Percentiles rank a stretch among this genome's conserved stretches.
Evolutionary conservation across 2,797 vertebrate species (phyloP).

Genomic region (Carcharodon carcharias): DNA sequence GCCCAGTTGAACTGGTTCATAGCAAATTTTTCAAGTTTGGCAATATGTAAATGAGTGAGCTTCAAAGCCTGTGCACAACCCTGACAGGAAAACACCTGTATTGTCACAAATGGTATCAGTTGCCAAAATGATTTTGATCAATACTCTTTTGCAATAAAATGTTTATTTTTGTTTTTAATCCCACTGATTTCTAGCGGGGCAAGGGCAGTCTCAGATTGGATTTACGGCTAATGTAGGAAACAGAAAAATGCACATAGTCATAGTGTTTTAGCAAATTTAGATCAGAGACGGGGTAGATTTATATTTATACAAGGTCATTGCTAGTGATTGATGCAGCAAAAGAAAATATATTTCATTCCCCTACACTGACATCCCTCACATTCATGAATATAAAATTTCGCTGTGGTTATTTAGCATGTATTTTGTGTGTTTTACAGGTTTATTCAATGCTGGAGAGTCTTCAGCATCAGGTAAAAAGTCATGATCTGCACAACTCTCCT

Average conservation of each 20-base stretch:
- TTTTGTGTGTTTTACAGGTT: conserved; percentile 49
- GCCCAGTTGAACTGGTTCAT: background rate
- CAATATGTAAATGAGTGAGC: background rate
- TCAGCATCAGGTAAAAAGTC: conserved; percentile 46
- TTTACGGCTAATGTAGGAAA: background rate
- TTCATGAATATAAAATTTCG: background rate
- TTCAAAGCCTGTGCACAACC: background rate
- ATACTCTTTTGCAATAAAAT: background rate
- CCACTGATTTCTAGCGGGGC: background rate
- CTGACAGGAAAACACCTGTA: background rate
- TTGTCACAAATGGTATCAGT: background rate
- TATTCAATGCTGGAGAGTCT: conserved; percentile 46
- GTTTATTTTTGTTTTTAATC: background rate
- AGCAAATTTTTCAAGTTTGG: background rate
- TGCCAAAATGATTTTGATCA: background rate
- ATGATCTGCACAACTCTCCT: conserved; percentile 39
- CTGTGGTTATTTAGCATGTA: background rate
- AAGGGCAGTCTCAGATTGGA: background rate
- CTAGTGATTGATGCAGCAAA: background rate
- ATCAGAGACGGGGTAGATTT: background rate
- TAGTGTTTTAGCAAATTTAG: background rate
- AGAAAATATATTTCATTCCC: background rate
- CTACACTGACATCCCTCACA: too few relatives aligned
- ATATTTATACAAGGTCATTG: background rate
- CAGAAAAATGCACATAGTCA: background rate